Evolutionary conservation across 2,797 vertebrate genomes (phyloP).

Genomic region (Galago senegalensis): DNA sequence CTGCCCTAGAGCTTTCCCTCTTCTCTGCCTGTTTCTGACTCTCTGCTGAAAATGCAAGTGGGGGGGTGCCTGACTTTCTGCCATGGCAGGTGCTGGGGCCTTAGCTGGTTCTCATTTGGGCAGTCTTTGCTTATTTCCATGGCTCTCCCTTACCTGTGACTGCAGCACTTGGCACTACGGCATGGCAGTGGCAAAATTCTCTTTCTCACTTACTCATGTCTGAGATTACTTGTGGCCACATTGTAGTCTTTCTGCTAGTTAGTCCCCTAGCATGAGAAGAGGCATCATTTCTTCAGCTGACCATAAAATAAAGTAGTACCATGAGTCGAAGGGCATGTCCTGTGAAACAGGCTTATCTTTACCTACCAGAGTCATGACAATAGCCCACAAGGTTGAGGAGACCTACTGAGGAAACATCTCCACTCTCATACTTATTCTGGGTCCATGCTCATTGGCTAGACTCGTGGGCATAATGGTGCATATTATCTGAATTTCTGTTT

Average conservation of each 20-base stretch:
- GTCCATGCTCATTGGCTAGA: not conserved
- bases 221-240: not conserved
- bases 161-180: not conserved
- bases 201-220: not conserved
- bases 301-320: not conserved
- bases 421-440: not conserved
- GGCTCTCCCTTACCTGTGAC: not conserved
- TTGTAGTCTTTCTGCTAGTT: not conserved
- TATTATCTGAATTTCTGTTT: not conserved
- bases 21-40: not conserved
- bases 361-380: not conserved
- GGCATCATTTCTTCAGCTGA: not conserved
- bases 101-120: not conserved
- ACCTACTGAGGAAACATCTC: not conserved
- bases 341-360: not conserved
- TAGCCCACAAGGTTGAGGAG: not conserved
- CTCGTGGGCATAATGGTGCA: not conserved
- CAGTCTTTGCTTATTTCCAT: not conserved
- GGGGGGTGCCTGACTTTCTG: not conserved
- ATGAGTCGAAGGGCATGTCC: not conserved
- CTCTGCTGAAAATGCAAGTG: conserved; percentile 37
- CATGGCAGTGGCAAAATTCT: not conserved
- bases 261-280: not conserved
- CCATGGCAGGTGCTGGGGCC: not conserved
- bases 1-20: not conserved